Base-by-base conservation (phyloP, 2,113 vertebrate species). In the Amphiprion percula region DNA sequence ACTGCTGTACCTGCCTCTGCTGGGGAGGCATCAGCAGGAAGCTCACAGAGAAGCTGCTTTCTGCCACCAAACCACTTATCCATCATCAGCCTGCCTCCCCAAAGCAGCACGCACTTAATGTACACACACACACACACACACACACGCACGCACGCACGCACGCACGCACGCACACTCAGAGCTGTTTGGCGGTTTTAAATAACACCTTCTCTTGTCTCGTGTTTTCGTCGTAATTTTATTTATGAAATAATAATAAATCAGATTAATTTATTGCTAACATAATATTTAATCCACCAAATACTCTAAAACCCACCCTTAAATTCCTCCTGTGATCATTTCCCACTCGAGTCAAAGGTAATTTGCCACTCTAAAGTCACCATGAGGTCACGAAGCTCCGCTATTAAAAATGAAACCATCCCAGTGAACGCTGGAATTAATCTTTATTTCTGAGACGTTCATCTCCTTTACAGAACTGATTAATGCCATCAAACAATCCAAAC, bases 51-150 rank as follows among this genome's bases (percentile, higher is more conserved):
- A 70, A 4, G 54, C 52, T 47, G 33, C 71, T 69, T 44, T 65
- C 72, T 70, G 54, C 67, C 79, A 81, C 46, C 61, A 58, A 68
- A 79, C 46, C 77, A 33, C 68, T 80, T 73, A 72, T 80, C 65
- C 47, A 74, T 55, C 75, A 66, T 63, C 69, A 59, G 63, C 65
- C 28, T 3, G 47, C 47, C 58, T 44, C 65, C 24, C 49, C 63
- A 44, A 24, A 65, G 1, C 16, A 53, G 65, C 60, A 65, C 63
- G 54, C 68, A 41, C 60, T 17, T 41, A 26, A 60, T 67, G 54
- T 33, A 14, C 10, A 68, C 1, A 7, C 63, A 41, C 46, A 55
- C 65, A 49, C 68, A 26, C 69, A 61, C n/a, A 49, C 37, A 55
- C 59, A 56, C 77, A 65, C 28, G 21, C 44, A 37, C 60, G 53